Evolutionary conservation across 2,113 vertebrate species (phyloP).

Genomic region (Apeltes quadracus): DNA sequence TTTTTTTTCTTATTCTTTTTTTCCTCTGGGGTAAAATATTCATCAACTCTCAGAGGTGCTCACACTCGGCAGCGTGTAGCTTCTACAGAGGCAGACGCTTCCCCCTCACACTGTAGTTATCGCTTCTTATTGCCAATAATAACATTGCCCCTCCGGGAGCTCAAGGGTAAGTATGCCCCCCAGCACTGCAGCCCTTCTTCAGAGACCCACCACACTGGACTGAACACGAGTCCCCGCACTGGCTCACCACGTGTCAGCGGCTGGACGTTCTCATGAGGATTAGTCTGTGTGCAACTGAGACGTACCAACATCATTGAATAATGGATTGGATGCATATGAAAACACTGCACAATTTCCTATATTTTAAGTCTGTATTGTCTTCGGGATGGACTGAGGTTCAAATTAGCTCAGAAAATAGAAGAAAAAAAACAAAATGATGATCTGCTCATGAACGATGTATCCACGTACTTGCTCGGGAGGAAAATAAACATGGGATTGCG

Average conservation of each 20-base stretch:
- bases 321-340: not conserved
- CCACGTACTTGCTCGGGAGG: not conserved
- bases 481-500: not conserved
- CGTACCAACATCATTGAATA: conserved; percentile 7
- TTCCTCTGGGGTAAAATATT: not conserved
- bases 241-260: conserved; percentile 34
- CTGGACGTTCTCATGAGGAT: conserved; percentile 44
- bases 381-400: not conserved
- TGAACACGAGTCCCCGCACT: conserved; percentile 50
- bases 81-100: conserved; percentile 57
- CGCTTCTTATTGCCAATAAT: conserved; percentile 83
- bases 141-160: conserved; percentile 81
- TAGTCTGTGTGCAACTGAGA: not conserved
- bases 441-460: not conserved
- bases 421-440: not conserved
- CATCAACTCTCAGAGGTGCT: conserved; percentile 44
- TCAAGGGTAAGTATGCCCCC: conserved; percentile 81
- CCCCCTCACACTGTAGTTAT: conserved; percentile 78
- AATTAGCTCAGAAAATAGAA: not conserved
- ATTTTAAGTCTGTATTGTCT: too few species aligned
- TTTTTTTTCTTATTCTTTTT: conserved; percentile 6
- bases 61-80: conserved; percentile 50
- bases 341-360: not conserved
- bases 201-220: conserved; percentile 60
- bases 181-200: conserved; percentile 73